phyloP scores from a whole-genome alignment of 2,113 vertebrate species.

The Crotalus helleri region DNA sequence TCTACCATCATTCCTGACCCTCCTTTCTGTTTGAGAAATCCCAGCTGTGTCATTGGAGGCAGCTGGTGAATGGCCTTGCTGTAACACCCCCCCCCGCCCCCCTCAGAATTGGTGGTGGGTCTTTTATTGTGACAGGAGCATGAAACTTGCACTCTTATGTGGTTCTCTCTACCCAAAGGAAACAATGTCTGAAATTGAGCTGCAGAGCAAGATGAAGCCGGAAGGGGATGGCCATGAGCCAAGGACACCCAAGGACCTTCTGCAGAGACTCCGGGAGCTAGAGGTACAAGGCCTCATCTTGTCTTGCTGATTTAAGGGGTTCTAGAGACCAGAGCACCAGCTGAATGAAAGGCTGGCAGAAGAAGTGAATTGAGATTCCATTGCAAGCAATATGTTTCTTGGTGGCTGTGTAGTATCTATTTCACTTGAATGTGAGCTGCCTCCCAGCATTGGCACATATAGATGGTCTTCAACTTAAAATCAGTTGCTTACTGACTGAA shows the following conservation, averaged over 20 bases:
- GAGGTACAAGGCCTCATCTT: conserved; percentile 59
- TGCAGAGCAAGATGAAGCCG: conserved; percentile 46
- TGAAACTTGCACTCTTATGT: not conserved
- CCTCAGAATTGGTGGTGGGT: not conserved
- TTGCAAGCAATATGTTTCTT: not conserved
- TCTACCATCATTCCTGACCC: not conserved
- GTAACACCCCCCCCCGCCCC: not conserved
- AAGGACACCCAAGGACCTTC: conserved; percentile 70
- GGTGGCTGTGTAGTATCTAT: not conserved
- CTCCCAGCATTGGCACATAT: not conserved
- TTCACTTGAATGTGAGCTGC: not conserved
- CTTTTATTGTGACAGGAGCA: not conserved
- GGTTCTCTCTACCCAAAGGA: conserved; percentile 24
- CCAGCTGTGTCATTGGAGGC: not conserved
- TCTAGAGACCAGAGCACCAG: too few relatives aligned
- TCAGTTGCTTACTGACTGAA: not conserved
- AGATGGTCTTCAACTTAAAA: not conserved
- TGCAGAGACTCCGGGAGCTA: conserved; percentile 75
- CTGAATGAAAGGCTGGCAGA: too few relatives aligned
- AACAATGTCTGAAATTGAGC: conserved; percentile 66
- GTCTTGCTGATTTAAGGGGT: not conserved
- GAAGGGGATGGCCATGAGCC: conserved; percentile 56
- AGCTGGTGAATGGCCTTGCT: not conserved
- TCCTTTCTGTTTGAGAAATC: not conserved
- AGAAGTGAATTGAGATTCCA: not conserved